Conservation (phyloP, 2,113 vertebrate genomes). For the Strix uralensis region DNA sequence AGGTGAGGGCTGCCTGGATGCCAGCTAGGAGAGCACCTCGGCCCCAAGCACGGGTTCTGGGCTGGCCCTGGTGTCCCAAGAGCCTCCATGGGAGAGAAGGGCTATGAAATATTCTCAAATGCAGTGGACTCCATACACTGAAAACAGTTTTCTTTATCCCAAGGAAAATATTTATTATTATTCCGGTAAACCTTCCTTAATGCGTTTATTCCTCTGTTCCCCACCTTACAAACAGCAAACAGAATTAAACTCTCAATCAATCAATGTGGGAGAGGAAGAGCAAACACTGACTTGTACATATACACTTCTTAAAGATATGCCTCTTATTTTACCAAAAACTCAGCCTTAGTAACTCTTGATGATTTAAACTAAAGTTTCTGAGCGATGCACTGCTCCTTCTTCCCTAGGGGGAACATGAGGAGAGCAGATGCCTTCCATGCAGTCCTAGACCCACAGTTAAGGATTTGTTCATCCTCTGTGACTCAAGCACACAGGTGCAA, state of each 20-base stretch:
- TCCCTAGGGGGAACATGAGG: neutral
- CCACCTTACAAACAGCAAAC: constrained; percentile 16
- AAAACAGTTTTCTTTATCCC: neutral
- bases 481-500: neutral
- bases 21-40: fast-evolving
- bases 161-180: neutral
- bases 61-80: neutral
- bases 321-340: neutral
- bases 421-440: neutral
- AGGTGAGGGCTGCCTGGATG: neutral
- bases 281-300: neutral
- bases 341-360: neutral
- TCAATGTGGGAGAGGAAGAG: neutral
- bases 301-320: neutral
- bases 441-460: neutral
- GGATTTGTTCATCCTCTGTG: neutral
- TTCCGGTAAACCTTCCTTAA: neutral
- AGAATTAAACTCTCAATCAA: constrained; percentile 5
- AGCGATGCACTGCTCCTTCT: neutral
- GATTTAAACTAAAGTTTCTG: neutral
- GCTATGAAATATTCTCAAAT: neutral
- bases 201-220: constrained; percentile 30
- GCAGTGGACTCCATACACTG: neutral
- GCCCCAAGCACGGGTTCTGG: fast-evolving
- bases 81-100: neutral